phyloP scores from a whole-genome alignment of 2,888 invertebrate species.

The Machimus rusticus region DNA sequence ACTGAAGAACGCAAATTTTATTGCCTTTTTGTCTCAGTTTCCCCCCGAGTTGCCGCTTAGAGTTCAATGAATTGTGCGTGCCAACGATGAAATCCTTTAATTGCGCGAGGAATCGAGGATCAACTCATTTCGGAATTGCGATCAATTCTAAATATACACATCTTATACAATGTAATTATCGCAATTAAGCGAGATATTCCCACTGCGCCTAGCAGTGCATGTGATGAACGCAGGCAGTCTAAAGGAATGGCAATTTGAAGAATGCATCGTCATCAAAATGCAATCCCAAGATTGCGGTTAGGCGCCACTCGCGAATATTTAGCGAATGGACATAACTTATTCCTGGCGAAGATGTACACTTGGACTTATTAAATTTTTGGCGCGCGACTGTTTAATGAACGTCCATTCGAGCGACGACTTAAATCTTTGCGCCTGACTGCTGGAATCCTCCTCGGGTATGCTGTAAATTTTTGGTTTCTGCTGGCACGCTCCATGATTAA shows the following conservation, averaged over 20 bases:
- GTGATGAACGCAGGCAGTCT: neutral
- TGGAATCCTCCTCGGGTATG: neutral
- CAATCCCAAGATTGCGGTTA: constrained; percentile 30
- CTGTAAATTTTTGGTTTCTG: constrained; percentile 5
- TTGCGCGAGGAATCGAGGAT: neutral
- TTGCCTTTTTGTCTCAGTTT: neutral
- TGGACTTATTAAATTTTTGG: constrained; percentile 25
- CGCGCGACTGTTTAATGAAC: constrained; percentile 1
- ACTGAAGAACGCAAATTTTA: neutral
- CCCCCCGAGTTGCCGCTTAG: neutral
- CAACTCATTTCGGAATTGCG: neutral
- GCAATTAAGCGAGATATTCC: neutral
- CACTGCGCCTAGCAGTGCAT: neutral
- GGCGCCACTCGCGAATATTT: constrained; percentile 35
- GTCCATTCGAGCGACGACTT: neutral
- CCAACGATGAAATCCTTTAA: neutral
- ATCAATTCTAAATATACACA: constrained; percentile 14
- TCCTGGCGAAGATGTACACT: neutral
- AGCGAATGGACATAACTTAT: constrained; percentile 19
- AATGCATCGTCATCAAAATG: constrained; percentile 29
- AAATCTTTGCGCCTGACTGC: neutral
- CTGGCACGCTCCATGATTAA: constrained; percentile 2
- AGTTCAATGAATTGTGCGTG: neutral
- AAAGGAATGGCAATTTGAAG: neutral
- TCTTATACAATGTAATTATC: constrained; percentile 10